Percentiles rank a stretch among this genome's conserved stretches.
Evolutionary conservation across 2,113 vertebrate species (phyloP).

Genomic region (Okapia johnstoni): DNA sequence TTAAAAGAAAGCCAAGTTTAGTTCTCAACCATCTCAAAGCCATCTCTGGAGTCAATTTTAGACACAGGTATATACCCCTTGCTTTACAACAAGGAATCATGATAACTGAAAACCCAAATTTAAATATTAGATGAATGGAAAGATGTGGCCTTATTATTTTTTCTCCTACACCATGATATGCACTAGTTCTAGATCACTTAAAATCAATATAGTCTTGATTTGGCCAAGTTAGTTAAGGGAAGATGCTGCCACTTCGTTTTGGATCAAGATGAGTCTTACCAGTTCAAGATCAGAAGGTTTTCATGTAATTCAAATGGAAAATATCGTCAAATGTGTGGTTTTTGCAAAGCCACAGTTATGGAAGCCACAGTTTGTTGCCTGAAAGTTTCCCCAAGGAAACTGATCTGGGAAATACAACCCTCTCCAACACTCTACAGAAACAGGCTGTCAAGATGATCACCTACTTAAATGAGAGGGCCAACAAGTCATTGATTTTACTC

Average conservation of each 20-base stretch:
- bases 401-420: background rate
- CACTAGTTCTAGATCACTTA: background rate
- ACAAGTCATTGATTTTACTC: background rate
- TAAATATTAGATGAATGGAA: background rate
- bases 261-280: background rate
- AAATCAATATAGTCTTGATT: background rate
- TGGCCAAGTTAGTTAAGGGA: background rate
- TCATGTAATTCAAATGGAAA: background rate
- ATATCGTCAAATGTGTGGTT: background rate
- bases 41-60: background rate
- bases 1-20: background rate
- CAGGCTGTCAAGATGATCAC: background rate
- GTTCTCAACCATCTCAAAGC: background rate
- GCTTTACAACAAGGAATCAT: background rate
- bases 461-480: background rate
- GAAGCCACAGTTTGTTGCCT: background rate
- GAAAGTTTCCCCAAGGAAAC: background rate
- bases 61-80: background rate
- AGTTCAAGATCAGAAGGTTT: background rate
- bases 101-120: background rate
- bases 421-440: constrained; percentile 9
- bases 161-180: background rate
- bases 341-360: background rate
- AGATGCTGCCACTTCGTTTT: background rate
- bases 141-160: background rate